phyloP scores from a whole-genome alignment of 2,797 vertebrate genomes.

The Simalia tracyae region DNA sequence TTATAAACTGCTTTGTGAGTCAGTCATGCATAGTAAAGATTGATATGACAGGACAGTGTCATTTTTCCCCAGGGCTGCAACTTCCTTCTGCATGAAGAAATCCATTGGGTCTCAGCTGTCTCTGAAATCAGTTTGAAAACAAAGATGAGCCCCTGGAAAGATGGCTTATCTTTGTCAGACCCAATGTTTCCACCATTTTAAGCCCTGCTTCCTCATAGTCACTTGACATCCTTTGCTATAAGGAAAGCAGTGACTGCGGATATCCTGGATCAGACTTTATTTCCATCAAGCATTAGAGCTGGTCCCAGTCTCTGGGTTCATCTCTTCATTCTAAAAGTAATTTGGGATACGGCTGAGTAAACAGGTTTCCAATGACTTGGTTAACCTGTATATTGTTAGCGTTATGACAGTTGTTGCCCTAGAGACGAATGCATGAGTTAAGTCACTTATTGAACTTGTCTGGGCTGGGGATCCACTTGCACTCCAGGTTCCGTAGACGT shows the following conservation, averaged over 20 bases:
- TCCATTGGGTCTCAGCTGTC: neutral
- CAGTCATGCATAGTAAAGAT: neutral
- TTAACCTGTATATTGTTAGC: neutral
- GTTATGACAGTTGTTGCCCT: neutral
- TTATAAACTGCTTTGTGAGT: neutral
- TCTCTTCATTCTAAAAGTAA: neutral
- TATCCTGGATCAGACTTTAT: neutral
- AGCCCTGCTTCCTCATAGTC: neutral
- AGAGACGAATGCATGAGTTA: neutral
- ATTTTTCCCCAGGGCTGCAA: neutral
- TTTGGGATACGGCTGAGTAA: neutral
- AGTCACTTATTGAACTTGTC: neutral
- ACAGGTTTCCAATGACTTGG: neutral
- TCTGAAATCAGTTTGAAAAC: neutral
- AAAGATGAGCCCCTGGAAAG: neutral
- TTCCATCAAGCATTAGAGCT: neutral
- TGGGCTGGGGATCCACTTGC: neutral
- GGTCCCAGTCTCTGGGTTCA: neutral
- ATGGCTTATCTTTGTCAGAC: neutral
- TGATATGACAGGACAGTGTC: neutral
- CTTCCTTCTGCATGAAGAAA: neutral
- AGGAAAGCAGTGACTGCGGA: neutral
- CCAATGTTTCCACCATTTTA: neutral
- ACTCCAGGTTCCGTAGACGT: neutral
- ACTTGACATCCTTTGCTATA: neutral